Percentiles rank a stretch among this genome's conserved stretches.
These are phyloP conservation scores for Patiria pectinifera DNA, from an alignment of 53 echinoderm and acorn worm species.

Conservation along the genomic window DNA sequence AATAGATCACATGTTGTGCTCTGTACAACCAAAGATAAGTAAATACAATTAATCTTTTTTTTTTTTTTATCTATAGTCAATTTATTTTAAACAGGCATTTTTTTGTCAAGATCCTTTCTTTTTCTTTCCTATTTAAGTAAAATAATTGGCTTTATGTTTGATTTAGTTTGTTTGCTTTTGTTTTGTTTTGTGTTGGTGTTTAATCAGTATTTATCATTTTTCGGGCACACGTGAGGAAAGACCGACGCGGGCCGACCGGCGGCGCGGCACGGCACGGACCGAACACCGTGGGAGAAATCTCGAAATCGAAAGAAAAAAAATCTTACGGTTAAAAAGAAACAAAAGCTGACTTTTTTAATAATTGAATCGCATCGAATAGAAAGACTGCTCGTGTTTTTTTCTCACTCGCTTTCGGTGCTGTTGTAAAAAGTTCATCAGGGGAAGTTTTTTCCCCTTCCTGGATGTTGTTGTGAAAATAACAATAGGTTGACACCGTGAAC, in stretches of 20 bases:
- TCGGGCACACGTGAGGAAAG: background rate
- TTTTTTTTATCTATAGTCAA: background rate
- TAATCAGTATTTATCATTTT: too few species aligned
- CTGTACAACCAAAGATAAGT: background rate
- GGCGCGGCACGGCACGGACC: background rate
- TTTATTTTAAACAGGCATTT: background rate
- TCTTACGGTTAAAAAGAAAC: background rate
- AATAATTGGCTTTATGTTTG: background rate
- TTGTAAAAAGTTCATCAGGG: background rate
- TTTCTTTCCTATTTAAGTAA: background rate
- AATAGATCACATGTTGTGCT: background rate
- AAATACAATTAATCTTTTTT: background rate
- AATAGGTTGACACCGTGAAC: slow-evolving; percentile 22
- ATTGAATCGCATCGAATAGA: slow-evolving; percentile 40
- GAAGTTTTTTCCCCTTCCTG: background rate
- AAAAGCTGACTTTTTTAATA: slow-evolving; percentile 51
- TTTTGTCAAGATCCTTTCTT: background rate
- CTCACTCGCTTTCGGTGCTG: background rate
- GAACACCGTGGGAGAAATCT: slow-evolving; percentile 41
- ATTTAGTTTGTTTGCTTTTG: too few species aligned
- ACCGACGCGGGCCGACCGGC: too few species aligned
- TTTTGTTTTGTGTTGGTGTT: too few species aligned
- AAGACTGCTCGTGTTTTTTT: background rate
- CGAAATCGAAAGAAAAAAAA: slow-evolving; percentile 35
- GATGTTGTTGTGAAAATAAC: slow-evolving; percentile 11